These are phyloP conservation scores for Actinemys pallida DNA, from an alignment of 2,113 vertebrate genomes.

Conservation along the genomic window DNA sequence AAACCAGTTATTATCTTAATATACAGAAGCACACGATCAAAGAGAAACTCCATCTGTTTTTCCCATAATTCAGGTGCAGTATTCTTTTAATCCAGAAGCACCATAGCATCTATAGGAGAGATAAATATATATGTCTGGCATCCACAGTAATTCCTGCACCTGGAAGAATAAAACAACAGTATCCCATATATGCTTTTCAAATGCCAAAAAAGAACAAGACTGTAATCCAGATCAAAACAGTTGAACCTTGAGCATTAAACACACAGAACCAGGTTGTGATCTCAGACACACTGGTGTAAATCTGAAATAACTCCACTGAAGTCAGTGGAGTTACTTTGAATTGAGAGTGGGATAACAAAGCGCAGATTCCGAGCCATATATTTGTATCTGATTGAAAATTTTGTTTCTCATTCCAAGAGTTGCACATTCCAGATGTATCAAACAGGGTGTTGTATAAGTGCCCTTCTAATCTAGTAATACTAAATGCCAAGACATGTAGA, in stretches of 20 bases:
- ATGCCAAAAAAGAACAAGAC: constrained; percentile 3
- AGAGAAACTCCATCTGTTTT: constrained; percentile 55
- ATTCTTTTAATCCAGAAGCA: constrained; percentile 48
- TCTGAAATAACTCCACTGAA: constrained; percentile 5
- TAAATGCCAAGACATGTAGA: background rate
- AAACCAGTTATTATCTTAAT: constrained; percentile 33
- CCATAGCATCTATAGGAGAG: background rate
- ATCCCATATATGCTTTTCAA: constrained; percentile 36
- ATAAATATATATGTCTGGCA: constrained; percentile 50
- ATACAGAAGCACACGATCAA: constrained; percentile 42
- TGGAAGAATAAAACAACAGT: constrained; percentile 47
- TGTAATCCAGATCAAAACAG: constrained; percentile 55
- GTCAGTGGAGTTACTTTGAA: background rate
- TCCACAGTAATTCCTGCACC: constrained; percentile 33
- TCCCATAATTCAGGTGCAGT: constrained; percentile 36
- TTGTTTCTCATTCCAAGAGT: background rate
- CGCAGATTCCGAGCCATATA: background rate
- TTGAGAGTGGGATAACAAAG: background rate
- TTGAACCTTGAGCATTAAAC: constrained; percentile 20
- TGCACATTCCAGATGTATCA: background rate
- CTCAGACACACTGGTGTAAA: background rate
- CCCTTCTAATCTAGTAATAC: constrained; percentile 34
- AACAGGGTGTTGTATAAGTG: background rate
- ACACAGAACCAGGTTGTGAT: constrained; percentile 18
- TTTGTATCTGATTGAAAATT: background rate